Percentiles rank a stretch among this genome's conserved stretches.
Conservation (phyloP, 1,140 invertebrate species). For the Drosophila littoralis region DNA sequence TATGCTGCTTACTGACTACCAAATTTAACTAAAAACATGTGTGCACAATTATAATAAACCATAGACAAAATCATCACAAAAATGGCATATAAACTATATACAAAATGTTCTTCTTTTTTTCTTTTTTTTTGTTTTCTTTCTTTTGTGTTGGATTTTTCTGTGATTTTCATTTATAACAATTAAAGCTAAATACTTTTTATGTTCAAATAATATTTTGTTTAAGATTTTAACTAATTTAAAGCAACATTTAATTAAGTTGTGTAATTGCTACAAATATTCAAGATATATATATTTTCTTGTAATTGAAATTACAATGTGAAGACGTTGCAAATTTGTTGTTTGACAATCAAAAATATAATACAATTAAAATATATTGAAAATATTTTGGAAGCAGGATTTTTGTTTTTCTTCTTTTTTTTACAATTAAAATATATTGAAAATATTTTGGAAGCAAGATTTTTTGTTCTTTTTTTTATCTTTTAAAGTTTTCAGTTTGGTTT, state of each 20-base stretch:
- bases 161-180: slow-evolving; percentile 67
- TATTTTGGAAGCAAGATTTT: slow-evolving; percentile 33
- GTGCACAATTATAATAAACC: slow-evolving; percentile 46
- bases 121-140: slow-evolving; percentile 22
- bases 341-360: slow-evolving; percentile 35
- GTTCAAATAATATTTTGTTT: slow-evolving; percentile 39
- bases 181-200: slow-evolving; percentile 71
- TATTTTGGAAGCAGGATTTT: slow-evolving; percentile 34
- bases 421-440: slow-evolving; percentile 33
- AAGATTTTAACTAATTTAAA: slow-evolving; percentile 72
- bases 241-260: slow-evolving; percentile 37
- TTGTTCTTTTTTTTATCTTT: slow-evolving; percentile 10
- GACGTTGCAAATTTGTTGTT: slow-evolving; percentile 70
- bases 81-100: slow-evolving; percentile 77
- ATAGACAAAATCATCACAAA: slow-evolving; percentile 76
- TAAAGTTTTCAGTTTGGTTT: not conserved
- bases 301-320: slow-evolving; percentile 75
- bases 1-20: slow-evolving; percentile 42
- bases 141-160: slow-evolving; percentile 40
- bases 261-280: slow-evolving; percentile 52
- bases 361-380: slow-evolving; percentile 33
- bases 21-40: slow-evolving; percentile 77
- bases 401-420: slow-evolving; percentile 21
- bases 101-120: slow-evolving; percentile 37
- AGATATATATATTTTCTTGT: slow-evolving; percentile 53